Evolutionary conservation across 2,113 vertebrate species (phyloP).

Genomic region (Melanotaenia duboulayi): DNA sequence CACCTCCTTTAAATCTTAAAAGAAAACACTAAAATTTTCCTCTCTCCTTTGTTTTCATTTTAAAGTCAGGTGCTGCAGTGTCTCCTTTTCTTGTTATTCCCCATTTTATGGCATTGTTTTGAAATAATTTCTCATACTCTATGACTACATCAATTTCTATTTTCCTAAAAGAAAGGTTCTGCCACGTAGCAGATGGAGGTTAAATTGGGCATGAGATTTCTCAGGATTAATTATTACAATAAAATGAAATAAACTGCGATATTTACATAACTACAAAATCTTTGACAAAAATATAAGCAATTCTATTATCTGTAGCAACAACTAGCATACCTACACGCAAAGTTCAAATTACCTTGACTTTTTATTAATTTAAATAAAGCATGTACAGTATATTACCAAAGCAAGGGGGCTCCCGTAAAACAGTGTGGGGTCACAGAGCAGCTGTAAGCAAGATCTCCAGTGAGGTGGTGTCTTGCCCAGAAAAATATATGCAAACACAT

Average conservation of each 20-base stretch:
- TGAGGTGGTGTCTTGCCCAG: not conserved
- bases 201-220: not conserved
- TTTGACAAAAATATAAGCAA: not conserved
- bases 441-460: slow-evolving; percentile 6
- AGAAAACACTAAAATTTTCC: slow-evolving; percentile 16
- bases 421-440: not conserved
- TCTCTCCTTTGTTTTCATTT: not conserved
- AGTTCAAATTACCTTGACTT: not conserved
- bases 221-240: too few relatives aligned
- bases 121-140: not conserved
- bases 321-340: not conserved
- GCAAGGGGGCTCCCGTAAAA: not conserved
- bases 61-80: not conserved
- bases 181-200: not conserved
- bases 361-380: not conserved
- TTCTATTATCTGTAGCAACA: not conserved
- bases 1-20: not conserved
- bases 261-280: not conserved
- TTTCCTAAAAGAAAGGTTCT: not conserved
- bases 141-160: not conserved
- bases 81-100: not conserved
- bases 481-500: slow-evolving; percentile 12
- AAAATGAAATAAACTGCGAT: not conserved
- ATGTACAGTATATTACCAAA: not conserved
- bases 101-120: not conserved